Evolutionary conservation across 2,797 vertebrate genomes (phyloP), one percentile per base, ranked within the genome.

Genomic region (Sebastes ruberrimus): DNA sequence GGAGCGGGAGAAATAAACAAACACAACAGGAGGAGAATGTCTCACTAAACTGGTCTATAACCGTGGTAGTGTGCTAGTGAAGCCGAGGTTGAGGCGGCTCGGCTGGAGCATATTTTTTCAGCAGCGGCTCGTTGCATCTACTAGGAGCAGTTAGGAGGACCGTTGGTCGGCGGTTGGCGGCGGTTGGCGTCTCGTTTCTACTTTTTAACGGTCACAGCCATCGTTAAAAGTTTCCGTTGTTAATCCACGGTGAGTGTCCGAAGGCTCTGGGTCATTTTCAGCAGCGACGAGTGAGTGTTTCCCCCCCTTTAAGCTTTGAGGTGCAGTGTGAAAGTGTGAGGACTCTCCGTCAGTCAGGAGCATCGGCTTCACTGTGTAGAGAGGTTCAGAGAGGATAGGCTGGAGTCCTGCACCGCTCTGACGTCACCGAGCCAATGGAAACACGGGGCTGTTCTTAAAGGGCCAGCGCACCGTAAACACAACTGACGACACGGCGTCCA

Each of bases 371-470:
- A 66, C 82, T 52, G 90, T 81, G 35, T 38, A 38, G 35, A 38
- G 35, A 6, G 35, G 13, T 14, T 73, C 10, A 11, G 69, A 83
- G 74, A 86, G 71, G 91, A 93, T 90, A 88, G 95, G 95, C 93
- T 93, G 86, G 86, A 94, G 92, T 80, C 84, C 93, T 90, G 61
- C 90, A 57, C 93, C 77, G 93, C 74, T 81, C 88, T 96, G 95
- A 97, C 96, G 96, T 97, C 96, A 96, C 87, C 8, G 67, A 74
- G 90, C 95, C 89, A 94, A 94, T 92, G 90, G 93, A 89, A 95
- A 94, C 90, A 74, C 90, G 92, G 76, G 64, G 80, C 74, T 92
- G 79, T 94, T 94, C 95, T 97, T 97, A 97, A 97, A 97, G 95
- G 94, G 96, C 94, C 94, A 93, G 95, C 83, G 88, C 81, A 59